Percentiles rank a stretch among this genome's conserved stretches.
These are phyloP conservation scores for Cariama cristata DNA, from an alignment of 2,113 vertebrate species.

Conservation along the genomic window DNA sequence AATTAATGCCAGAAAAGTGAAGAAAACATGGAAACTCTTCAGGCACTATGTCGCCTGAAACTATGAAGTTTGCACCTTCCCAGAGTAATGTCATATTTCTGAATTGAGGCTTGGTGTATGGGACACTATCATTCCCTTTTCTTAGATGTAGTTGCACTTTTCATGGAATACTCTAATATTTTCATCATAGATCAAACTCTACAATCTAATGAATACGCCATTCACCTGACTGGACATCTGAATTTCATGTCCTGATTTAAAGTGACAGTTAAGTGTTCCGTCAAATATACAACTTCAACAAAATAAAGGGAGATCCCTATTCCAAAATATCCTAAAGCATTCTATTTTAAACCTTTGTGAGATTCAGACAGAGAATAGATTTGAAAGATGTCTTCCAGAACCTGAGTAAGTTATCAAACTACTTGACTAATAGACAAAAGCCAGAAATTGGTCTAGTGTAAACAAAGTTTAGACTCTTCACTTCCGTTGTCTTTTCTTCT, in stretches of 20 bases:
- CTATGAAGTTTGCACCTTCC: not conserved
- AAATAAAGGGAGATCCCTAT: not conserved
- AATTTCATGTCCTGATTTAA: not conserved
- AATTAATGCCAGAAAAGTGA: not conserved
- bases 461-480: not conserved
- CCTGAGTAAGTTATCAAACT: not conserved
- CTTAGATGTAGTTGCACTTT: not conserved
- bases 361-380: not conserved
- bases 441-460: fast-evolving
- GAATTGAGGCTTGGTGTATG: not conserved
- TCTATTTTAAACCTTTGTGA: not conserved
- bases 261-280: not conserved
- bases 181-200: not conserved
- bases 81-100: not conserved
- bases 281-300: not conserved
- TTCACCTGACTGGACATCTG: not conserved
- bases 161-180: not conserved
- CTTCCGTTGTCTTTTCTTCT: not conserved
- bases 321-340: not conserved
- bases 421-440: not conserved
- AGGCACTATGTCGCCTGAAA: not conserved
- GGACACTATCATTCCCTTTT: not conserved
- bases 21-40: not conserved
- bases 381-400: not conserved
- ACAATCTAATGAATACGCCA: not conserved